phyloP scores from a whole-genome alignment of 2,113 vertebrate genomes.

The Gasterosteus aculeatus region DNA sequence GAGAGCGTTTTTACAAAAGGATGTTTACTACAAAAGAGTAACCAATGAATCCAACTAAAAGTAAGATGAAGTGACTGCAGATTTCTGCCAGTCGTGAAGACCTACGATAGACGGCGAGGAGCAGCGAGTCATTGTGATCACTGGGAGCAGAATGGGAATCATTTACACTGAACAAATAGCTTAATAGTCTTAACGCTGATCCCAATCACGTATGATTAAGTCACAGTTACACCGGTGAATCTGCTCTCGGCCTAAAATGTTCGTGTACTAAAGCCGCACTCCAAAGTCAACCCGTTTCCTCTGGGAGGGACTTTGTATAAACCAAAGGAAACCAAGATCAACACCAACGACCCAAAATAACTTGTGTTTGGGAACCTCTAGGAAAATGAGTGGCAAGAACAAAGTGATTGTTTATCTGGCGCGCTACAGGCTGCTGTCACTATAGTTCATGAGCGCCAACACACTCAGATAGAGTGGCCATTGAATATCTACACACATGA shows the following conservation, averaged over 20 bases:
- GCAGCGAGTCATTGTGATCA: too few relatives aligned
- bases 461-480: neutral
- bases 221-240: neutral
- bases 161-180: neutral
- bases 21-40: neutral
- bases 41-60: neutral
- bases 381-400: slow-evolving; percentile 49
- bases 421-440: neutral
- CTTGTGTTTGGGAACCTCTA: slow-evolving; percentile 56
- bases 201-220: neutral
- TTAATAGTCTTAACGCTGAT: neutral
- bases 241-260: slow-evolving; percentile 3
- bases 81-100: too few relatives aligned
- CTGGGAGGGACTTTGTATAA: slow-evolving; percentile 46
- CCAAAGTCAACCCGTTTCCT: slow-evolving; percentile 37
- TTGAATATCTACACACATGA: neutral
- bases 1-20: neutral
- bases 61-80: neutral
- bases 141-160: neutral
- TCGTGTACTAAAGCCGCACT: neutral
- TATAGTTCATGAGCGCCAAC: neutral
- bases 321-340: slow-evolving; percentile 63
- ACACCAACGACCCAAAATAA: slow-evolving; percentile 65
- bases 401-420: slow-evolving; percentile 41
- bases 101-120: too few relatives aligned